Evolutionary conservation across 2,797 vertebrate genomes (phyloP).

Genomic region (Phaenicophaeus curvirostris): DNA sequence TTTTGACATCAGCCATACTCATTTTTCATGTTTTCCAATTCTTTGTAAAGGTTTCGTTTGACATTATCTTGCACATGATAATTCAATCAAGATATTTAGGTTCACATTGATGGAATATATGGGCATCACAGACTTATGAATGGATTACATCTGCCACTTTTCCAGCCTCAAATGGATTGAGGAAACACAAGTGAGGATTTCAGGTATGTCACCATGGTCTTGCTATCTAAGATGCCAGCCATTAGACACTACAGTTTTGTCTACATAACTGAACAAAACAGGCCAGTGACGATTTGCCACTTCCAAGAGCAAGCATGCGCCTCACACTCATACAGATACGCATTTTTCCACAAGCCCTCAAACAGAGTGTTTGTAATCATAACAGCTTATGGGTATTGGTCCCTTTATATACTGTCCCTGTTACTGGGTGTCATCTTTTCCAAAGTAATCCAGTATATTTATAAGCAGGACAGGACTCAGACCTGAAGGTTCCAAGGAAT

Average conservation of each 20-base stretch:
- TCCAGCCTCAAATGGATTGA: no score
- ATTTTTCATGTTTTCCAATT: not conserved
- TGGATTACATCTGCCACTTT: not conserved
- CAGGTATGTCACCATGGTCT: not conserved
- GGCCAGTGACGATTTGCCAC: not conserved
- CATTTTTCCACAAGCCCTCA: not conserved
- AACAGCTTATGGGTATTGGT: not conserved
- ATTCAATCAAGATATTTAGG: not conserved
- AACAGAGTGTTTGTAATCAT: not conserved
- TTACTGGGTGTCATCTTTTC: not conserved
- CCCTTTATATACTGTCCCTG: not conserved
- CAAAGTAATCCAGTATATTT: not conserved
- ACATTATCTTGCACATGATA: not conserved
- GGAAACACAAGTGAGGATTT: not conserved
- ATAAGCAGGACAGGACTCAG: not conserved
- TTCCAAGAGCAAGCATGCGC: not conserved
- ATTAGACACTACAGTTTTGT: not conserved
- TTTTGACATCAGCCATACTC: not conserved
- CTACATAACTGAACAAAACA: not conserved
- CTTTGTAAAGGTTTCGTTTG: not conserved
- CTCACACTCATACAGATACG: accelerated
- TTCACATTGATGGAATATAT: not conserved
- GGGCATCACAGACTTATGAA: accelerated
- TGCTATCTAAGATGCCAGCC: not conserved
- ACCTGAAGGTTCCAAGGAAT: not conserved